Conservation (phyloP, 1,140 invertebrate species). For the Papilio glaucus region DNA sequence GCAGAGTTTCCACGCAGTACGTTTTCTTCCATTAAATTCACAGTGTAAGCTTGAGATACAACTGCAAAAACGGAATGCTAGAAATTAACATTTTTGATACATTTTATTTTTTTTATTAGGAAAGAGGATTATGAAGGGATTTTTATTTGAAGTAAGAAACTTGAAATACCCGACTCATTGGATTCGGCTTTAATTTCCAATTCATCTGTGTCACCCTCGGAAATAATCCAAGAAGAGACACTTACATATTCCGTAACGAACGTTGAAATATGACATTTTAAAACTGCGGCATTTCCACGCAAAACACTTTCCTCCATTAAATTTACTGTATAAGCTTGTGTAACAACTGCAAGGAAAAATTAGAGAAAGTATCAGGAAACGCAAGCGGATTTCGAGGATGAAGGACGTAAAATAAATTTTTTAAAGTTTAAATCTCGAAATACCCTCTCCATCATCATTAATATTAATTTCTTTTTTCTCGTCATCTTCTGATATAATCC, state of each 20-base stretch:
- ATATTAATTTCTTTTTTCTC: conserved; percentile 66
- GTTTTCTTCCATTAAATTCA: conserved; percentile 95
- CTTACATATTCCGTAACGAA: conserved; percentile 95
- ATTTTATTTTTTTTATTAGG: conserved; percentile 18
- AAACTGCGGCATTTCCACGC: conserved; percentile 93
- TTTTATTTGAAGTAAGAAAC: conserved; percentile 24
- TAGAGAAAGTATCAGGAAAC: conserved; percentile 39
- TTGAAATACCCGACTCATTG: conserved; percentile 68
- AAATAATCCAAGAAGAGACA: conserved; percentile 93
- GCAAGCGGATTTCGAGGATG: conserved; percentile 30
- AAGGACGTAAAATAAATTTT: conserved; percentile 21
- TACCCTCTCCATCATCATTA: conserved; percentile 66
- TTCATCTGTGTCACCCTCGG: conserved; percentile 85
- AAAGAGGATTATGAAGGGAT: conserved; percentile 34
- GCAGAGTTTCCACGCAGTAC: conserved; percentile 94
- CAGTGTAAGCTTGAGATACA: conserved; percentile 93
- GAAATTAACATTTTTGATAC: not conserved
- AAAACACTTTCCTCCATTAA: conserved; percentile 95
- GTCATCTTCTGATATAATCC: conserved; percentile 89
- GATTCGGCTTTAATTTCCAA: conserved; percentile 72
- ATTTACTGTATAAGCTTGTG: conserved; percentile 93
- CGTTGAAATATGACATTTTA: conserved; percentile 96
- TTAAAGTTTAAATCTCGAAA: conserved; percentile 30
- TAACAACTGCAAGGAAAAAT: conserved; percentile 89
- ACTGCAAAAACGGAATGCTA: conserved; percentile 85